These are phyloP conservation scores for Callyntrura sp. DNA, from an alignment of 2,888 invertebrate genomes.

Conservation along the genomic window DNA sequence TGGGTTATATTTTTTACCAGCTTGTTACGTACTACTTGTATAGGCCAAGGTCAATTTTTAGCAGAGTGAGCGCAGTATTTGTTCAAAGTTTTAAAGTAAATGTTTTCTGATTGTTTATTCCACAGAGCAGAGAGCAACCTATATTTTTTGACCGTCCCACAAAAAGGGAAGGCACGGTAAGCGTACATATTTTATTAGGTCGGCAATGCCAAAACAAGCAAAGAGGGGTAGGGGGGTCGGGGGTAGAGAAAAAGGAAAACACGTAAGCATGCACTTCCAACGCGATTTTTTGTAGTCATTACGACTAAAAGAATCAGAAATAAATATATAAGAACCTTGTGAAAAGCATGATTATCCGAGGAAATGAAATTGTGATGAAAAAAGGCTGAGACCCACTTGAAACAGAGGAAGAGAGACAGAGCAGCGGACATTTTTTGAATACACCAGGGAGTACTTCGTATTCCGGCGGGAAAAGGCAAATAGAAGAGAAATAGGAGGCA, in stretches of 20 bases:
- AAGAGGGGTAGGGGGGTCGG: neutral
- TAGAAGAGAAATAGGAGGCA: too few relatives aligned
- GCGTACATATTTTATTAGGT: neutral
- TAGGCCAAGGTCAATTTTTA: conserved; percentile 33
- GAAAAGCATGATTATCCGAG: too few relatives aligned
- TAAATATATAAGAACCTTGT: too few relatives aligned
- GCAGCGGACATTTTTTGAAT: conserved; percentile 38
- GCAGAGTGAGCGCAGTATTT: neutral
- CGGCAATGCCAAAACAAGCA: neutral
- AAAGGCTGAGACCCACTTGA: conserved; percentile 7
- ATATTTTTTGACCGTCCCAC: neutral
- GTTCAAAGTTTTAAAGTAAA: conserved; percentile 34
- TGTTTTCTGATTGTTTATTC: conserved; percentile 1
- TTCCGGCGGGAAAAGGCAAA: neutral
- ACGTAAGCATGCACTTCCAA: neutral
- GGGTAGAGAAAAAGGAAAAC: neutral
- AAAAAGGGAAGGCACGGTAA: neutral
- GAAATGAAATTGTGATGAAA: neutral
- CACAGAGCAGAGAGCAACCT: too few relatives aligned
- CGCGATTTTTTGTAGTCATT: too few relatives aligned
- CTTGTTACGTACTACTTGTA: conserved; percentile 15
- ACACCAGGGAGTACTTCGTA: conserved; percentile 21
- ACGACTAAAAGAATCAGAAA: too few relatives aligned
- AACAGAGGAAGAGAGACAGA: neutral
- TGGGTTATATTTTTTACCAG: neutral